Base-by-base conservation (phyloP, 2,888 invertebrate species). In the Kryphioiulus occultus region DNA sequence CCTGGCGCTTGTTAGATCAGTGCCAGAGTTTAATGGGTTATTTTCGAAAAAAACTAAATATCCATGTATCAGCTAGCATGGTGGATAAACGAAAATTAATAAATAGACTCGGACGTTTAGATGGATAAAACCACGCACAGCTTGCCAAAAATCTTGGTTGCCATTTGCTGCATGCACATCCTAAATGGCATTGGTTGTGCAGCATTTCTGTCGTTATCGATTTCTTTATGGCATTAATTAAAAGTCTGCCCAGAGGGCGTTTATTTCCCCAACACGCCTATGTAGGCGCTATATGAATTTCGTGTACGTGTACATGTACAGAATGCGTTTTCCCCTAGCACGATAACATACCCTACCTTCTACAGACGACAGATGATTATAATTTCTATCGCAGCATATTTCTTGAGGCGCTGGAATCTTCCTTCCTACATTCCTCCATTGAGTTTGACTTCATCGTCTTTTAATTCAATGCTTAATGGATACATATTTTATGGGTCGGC, bases 161-260 rank as follows among this genome's bases (percentile, higher is more conserved):
- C 68, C 68, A 78, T 78, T 78, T 78, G 17, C 30, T 32, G 30
- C 78, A 78, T 78, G 78, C 78, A 78, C 78, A 17, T 78, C 78
- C 78, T 78, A 32, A 78, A 78, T 78, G 78, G 78, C 26, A 78
- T 32, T 17, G 78, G 78, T 78, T 78, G 78, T 78, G 26, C 78
- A 78, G 26, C 78, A 78, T 78, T 42, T 85, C 47, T 86, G 86
- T n/a, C n/a, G 59, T 86, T 53, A 86, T 86, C 86, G 86, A 86
- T 86, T 86, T 19, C 53, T 85, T 85, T 85, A 86, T 53, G 86
- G 86, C 32, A 47, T 86, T 86, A 86, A 86, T 86, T 86, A 86
- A 86, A 86, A 85, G 78, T 78, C 78, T 85, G 85, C 42, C 85
- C 85, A 85, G 44, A 85, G 85, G 85, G 44, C 85, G 78, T 78